These are phyloP conservation scores for Drosophila fulvimacula DNA, from an alignment of 2,888 invertebrate species.

Conservation along the genomic window DNA sequence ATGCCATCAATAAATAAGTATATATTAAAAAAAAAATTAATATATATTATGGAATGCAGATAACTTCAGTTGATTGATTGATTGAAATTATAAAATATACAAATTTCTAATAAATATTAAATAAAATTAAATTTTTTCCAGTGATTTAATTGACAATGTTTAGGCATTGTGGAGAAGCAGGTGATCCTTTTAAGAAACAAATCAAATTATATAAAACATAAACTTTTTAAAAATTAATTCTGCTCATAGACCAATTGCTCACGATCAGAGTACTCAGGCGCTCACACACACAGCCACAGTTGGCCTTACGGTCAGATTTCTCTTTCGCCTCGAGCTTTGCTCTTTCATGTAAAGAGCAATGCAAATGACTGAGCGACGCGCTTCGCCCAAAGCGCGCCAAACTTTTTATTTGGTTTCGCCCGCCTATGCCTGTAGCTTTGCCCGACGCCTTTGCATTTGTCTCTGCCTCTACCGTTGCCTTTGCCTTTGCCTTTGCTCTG, in stretches of 20 bases:
- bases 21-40: not conserved
- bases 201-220: not conserved
- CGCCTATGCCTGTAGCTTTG: conserved; percentile 26
- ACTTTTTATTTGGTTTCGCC: conserved; percentile 53
- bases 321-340: conserved; percentile 33
- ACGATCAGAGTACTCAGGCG: not conserved
- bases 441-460: conserved; percentile 12
- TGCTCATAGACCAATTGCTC: not conserved
- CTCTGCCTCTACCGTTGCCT: conserved; percentile 15
- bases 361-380: conserved; percentile 53
- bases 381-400: conserved; percentile 63
- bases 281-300: not conserved
- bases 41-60: too few relatives aligned
- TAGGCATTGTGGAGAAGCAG: too few relatives aligned
- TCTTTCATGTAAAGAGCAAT: conserved; percentile 57
- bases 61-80: too few relatives aligned
- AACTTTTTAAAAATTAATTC: not conserved
- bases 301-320: conserved; percentile 7
- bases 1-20: not conserved
- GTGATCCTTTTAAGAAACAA: too few relatives aligned
- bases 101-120: too few relatives aligned
- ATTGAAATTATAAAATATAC: too few relatives aligned
- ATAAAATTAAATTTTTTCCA: too few relatives aligned
- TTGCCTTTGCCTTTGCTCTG: conserved; percentile 45
- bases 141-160: too few relatives aligned